Base-by-base conservation (phyloP, 2,113 vertebrate genomes). In the Corapipo altera region DNA sequence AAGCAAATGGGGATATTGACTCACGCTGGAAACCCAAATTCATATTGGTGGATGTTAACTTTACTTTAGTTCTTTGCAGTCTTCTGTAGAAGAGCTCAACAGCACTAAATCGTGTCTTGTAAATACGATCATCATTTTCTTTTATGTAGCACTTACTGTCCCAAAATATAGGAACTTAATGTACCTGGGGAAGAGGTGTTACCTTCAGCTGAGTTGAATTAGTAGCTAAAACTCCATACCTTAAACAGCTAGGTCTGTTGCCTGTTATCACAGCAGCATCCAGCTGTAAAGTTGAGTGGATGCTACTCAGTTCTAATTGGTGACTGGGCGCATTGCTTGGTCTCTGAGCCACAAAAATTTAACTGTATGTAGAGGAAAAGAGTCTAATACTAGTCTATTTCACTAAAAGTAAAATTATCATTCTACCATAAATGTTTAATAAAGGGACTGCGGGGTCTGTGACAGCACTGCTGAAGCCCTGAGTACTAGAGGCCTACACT, bases 1-100 rank as follows among this genome's bases (percentile, higher is more conserved):
- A 97, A 91, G 52, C 71, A 94, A 86, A 91, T 89, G 70, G 75
- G 78, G 59, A 93, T 84, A 90, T 87, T 87, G 90, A 92, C 83
- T 90, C 26, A 30, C 61, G 48, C 59, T 78, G 70, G 64, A 92
- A 83, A 94, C 64, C 64, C 83, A 85, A 78, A 80, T 85, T 91
- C 23, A 80, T 46, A 59, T 39, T 73, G 81, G 44, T 69, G 32
- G 70, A 95, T 86, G 79, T 51, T 75, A 92, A 74, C 11, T 85
- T 95, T 78, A 75, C 75, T 84, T 85, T 54, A 75, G 80, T 59
- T 83, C 27, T 93, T 58, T 69, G 24, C 15, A 48, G 4, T 78
- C 11, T 23, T 91, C 13, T 37, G 15, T 18, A 41, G 27, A 75
- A 48, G 12, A 61, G 66, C 35, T 65, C 74, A 58, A 33, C 5